Percentiles rank a stretch among this genome's conserved stretches.
phyloP scores from a whole-genome alignment of 2,888 invertebrate species.

The Steromphala cineraria region DNA sequence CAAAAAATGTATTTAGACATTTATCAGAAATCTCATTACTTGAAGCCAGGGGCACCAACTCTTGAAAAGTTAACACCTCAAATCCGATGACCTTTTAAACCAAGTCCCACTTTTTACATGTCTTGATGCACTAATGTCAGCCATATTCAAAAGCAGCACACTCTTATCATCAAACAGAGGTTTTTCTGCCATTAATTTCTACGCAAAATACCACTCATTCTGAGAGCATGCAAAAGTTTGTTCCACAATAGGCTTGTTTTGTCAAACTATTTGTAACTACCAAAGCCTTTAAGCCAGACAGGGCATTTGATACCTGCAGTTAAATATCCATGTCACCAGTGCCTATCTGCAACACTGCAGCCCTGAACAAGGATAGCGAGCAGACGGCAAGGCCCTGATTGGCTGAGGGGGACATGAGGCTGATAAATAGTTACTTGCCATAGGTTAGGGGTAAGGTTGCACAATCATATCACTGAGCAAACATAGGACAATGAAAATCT shows the following conservation, averaged over 20 bases:
- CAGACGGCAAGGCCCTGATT: neutral
- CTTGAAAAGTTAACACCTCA: too few species aligned
- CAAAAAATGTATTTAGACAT: too few species aligned
- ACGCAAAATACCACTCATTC: neutral
- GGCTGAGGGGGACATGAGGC: neutral
- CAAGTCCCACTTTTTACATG: neutral
- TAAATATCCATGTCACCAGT: slow-evolving; percentile 1
- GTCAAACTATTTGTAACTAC: slow-evolving; percentile 20
- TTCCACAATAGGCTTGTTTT: neutral
- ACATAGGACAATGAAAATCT: neutral
- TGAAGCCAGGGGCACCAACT: too few species aligned
- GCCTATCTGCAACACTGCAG: neutral
- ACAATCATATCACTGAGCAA: slow-evolving; percentile 19
- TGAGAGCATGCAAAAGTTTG: neutral
- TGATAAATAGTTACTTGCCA: slow-evolving; percentile 14
- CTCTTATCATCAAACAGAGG: neutral
- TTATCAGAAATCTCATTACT: too few species aligned
- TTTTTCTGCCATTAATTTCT: slow-evolving; percentile 1
- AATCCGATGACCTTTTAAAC: too few species aligned
- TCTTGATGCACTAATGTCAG: neutral
- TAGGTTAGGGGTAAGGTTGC: slow-evolving; percentile 4
- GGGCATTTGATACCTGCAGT: neutral
- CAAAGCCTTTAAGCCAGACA: slow-evolving; percentile 3
- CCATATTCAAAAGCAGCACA: neutral
- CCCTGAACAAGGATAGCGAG: slow-evolving; percentile 2